Base-by-base conservation (phyloP, 2,888 invertebrate species). In the Lepidocyrtoides sp. region DNA sequence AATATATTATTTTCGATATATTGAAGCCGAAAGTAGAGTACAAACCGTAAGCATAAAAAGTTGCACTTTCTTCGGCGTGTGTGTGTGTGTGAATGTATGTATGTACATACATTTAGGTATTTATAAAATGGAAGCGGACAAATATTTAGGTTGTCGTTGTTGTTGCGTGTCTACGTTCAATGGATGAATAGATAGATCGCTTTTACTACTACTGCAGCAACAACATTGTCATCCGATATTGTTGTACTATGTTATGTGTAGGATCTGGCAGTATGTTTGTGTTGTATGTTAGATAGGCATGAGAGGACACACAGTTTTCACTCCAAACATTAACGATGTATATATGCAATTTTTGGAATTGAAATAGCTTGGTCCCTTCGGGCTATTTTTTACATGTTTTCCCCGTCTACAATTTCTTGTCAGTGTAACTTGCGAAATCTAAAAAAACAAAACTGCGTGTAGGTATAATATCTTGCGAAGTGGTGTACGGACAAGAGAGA, bases 271-370 rank as follows among this genome's bases (percentile, higher is more conserved):
- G 20, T 4, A 2, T 36, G 36, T 36, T 36, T 2, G 2, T 36
- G 7, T 57, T 5, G n/a, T 29, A 77, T 51, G 14, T 26, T 29
- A 51, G 48, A 48, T 77, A n/a, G 29, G n/a, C 26, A 51, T 51
- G 44, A 36, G n/a, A 20, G 26, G 17, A 75, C 7, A 48, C 12
- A 63, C 29, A 12, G 48, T 12, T 48, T 77, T 44, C 29, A 29
- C 5, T 12, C 20, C 8, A 14, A 51, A 8, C 51, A 48, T 51
- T 60, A 41, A 41, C 48, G 23, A 26, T 75, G 44, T 54, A 87
- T 60, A 29, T 87, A 87, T 66, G 81, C 88, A 79, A 88, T 88
- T 77, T 88, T 88, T 66, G 81, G 77, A 88, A 88, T 88, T 86
- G 88, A 81, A 88, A 88, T 41, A 51, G 77, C 66, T 66, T 14